Conservation (phyloP, 1,140 invertebrate species). For the Anastrepha obliqua region DNA sequence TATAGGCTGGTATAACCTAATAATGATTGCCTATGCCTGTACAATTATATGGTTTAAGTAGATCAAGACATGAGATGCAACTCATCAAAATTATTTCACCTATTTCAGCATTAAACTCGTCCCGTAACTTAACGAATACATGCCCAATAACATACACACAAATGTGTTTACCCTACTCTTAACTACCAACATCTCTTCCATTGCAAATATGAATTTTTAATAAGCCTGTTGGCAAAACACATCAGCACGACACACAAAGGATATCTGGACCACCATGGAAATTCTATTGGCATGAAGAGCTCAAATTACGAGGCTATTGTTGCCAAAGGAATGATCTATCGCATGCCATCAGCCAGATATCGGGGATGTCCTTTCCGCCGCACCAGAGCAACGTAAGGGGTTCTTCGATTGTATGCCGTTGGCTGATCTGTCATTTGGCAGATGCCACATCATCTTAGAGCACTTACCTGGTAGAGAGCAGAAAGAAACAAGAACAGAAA, state of each 20-base stretch:
- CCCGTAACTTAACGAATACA: not conserved
- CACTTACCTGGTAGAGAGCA: not conserved
- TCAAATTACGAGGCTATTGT: conserved; percentile 53
- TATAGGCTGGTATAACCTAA: no score
- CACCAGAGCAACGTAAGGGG: not conserved
- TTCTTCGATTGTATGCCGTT: conserved; percentile 35
- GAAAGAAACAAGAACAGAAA: no score
- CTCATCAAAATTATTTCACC: not conserved
- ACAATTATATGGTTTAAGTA: no score
- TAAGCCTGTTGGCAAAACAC: conserved; percentile 73
- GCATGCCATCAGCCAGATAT: conserved; percentile 55
- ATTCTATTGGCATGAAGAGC: conserved; percentile 56
- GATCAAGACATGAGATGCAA: no score
- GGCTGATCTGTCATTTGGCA: conserved; percentile 69
- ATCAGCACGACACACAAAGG: conserved; percentile 57
- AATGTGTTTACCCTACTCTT: not conserved
- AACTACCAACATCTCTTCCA: not conserved
- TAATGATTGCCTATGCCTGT: no score
- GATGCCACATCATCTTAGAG: conserved; percentile 68
- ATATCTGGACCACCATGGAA: conserved; percentile 66
- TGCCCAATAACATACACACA: not conserved
- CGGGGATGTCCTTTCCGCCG: conserved; percentile 53
- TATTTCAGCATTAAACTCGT: not conserved
- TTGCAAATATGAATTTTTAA: conserved; percentile 72
- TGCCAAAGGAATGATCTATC: conserved; percentile 69